phyloP scores from a whole-genome alignment of 2,888 invertebrate species.

The Lepetodrilus schrolli region DNA sequence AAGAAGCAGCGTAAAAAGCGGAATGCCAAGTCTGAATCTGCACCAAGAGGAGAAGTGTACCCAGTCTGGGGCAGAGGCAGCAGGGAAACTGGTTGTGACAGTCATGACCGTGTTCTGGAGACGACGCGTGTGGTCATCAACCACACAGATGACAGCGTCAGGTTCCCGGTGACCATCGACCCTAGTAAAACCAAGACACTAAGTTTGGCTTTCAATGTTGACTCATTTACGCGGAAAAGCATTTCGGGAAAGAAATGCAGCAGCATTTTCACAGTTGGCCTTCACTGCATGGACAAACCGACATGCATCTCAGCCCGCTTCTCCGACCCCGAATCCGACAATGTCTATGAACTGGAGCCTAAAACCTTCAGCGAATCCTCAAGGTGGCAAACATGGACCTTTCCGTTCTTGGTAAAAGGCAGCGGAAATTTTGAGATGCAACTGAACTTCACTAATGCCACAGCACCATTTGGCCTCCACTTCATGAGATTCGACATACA shows the following conservation, averaged over 20 bases:
- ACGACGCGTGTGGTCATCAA: background rate
- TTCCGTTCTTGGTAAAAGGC: background rate
- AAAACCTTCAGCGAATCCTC: background rate
- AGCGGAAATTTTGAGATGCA: slow-evolving; percentile 3
- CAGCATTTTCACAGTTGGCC: background rate
- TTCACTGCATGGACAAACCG: background rate
- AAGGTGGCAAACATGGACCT: background rate
- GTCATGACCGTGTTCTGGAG: background rate
- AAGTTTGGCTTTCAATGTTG: background rate
- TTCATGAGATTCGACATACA: slow-evolving; percentile 12
- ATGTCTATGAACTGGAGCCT: background rate
- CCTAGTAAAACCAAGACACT: background rate
- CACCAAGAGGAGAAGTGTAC: background rate
- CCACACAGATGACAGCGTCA: background rate
- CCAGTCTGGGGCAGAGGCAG: background rate
- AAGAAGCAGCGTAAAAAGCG: background rate
- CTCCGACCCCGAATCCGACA: background rate
- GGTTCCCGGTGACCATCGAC: slow-evolving; percentile 11
- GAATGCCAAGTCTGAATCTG: background rate
- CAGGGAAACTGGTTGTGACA: background rate
- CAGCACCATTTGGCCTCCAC: background rate
- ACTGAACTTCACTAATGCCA: background rate
- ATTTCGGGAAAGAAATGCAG: background rate
- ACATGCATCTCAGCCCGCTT: background rate
- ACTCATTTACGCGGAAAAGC: background rate